Evolutionary conservation across 1,140 invertebrate genomes (phyloP), one percentile per base, ranked within the genome.

Genomic region (Eufriesea mexicana): DNA sequence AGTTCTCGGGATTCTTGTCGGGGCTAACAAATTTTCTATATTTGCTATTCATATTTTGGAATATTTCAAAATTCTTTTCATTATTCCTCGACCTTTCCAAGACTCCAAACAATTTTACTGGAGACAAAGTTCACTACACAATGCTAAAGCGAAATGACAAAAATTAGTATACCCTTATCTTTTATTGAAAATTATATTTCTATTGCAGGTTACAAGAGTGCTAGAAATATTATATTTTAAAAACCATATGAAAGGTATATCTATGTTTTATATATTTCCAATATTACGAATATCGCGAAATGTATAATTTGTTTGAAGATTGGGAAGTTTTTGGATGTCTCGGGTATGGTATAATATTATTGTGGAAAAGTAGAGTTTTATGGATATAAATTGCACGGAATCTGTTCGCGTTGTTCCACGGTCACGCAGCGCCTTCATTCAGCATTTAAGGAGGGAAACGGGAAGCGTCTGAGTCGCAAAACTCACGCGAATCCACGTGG

Each of bases 401-500:
- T 20, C 28, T 28, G 14, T 54, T 47, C 18, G 8, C 28, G 25
- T 62, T 66, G 28, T 28, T 25, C 47, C 16, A 9, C 9, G 45
- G 54, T 55, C 35, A 54, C 10, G 35, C 20, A 10, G 23, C 42
- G 14, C 42, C 51, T 67, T 57, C 71, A 25, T 55, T 57, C 51
- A 59, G 8, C 70, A 51, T 57, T 74, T 70, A 78, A 78, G 81
- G 71, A 54, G 74, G 42, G 74, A 45, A 59, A 71, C 77, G 49
- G 47, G 62, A 84, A 55, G 74, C 86, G 68, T 74, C 79, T 73
- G 84, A 88, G 85, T 86, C 78, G 80, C 84, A 89, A 84, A 89
- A 88, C 85, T 88, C 82, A 78, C 84, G 88, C 84, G 89, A 89
- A 90, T 91, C 89, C 89, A 90, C 90, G 84, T 89, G 80, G 89